A percentile compares a stretch with the other conserved stretches of the same genome.
These are phyloP conservation scores for Lordiphosa stackelbergi DNA, from an alignment of 1,140 invertebrate species.

Conservation along the genomic window DNA sequence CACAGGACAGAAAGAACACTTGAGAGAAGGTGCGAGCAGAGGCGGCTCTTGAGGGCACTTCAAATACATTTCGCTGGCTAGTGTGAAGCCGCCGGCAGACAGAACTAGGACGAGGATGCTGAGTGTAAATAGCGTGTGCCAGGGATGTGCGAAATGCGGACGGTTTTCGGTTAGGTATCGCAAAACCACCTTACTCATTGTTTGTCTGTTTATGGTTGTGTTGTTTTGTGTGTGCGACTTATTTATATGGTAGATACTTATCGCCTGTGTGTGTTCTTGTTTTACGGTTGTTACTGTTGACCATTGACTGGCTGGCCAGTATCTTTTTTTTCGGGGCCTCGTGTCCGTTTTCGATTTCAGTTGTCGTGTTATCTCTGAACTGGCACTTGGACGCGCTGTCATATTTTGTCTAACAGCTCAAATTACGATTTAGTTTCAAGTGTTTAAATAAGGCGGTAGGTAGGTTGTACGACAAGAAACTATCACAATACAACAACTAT, in stretches of 20 bases:
- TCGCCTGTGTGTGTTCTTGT: slow-evolving; percentile 22
- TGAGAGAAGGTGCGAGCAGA: slow-evolving; percentile 24
- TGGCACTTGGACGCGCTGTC: slow-evolving; percentile 44
- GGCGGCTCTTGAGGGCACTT: slow-evolving; percentile 38
- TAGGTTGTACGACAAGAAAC: slow-evolving; percentile 28
- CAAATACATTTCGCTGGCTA: slow-evolving; percentile 43
- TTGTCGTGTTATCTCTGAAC: slow-evolving; percentile 38
- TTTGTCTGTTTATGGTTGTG: slow-evolving; percentile 17
- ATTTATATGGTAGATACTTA: slow-evolving; percentile 62
- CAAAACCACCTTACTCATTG: slow-evolving; percentile 12
- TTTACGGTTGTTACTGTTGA: slow-evolving; percentile 24
- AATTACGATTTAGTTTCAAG: slow-evolving; percentile 74
- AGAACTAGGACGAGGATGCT: slow-evolving; percentile 19
- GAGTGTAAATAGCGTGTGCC: slow-evolving; percentile 56
- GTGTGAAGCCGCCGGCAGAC: slow-evolving; percentile 40
- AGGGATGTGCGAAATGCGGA: slow-evolving; percentile 60
- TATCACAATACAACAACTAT: slow-evolving; percentile 15
- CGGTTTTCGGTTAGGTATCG: slow-evolving; percentile 31
- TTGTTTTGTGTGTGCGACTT: slow-evolving; percentile 34
- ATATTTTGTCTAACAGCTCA: slow-evolving; percentile 73
- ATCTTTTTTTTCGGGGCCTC: slow-evolving; percentile 23
- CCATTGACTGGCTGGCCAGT: slow-evolving; percentile 33
- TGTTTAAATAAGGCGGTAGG: slow-evolving; percentile 50
- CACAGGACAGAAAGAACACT: not conserved
- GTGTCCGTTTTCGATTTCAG: slow-evolving; percentile 13